These are phyloP conservation scores for Lophochroa leadbeateri DNA, from an alignment of 2,113 vertebrate species.

Conservation along the genomic window DNA sequence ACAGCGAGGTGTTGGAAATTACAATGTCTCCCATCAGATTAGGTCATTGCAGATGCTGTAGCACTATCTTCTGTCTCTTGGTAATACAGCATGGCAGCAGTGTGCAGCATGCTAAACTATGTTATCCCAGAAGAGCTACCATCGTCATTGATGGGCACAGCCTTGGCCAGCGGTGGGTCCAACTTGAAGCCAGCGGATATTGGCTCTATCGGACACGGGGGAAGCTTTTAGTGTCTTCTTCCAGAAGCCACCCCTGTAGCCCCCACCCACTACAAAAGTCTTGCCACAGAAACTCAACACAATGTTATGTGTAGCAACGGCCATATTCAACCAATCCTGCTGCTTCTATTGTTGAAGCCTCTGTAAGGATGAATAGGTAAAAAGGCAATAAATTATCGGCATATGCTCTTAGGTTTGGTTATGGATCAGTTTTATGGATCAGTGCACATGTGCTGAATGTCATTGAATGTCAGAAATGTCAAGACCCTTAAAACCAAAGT, in stretches of 20 bases:
- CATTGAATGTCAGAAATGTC: not conserved
- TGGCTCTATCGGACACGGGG: rapidly evolving
- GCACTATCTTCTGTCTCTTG: rapidly evolving
- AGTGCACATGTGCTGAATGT: not conserved
- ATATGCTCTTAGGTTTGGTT: not conserved
- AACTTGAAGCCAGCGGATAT: not conserved
- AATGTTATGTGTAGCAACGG: not conserved
- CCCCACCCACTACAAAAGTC: not conserved
- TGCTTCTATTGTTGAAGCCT: not conserved
- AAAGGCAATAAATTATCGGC: not conserved
- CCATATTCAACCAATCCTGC: not conserved
- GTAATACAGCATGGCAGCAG: rapidly evolving
- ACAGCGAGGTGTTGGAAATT: not conserved
- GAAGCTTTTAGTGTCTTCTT: not conserved
- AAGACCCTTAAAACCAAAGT: not conserved
- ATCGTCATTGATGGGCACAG: not conserved
- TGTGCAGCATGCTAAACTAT: not conserved
- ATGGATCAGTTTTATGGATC: not conserved
- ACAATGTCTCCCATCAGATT: rapidly evolving
- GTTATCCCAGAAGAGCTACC: not conserved
- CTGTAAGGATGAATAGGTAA: not conserved
- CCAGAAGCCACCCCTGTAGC: not conserved
- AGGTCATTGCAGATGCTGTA: not conserved
- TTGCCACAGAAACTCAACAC: not conserved
- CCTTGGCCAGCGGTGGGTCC: not conserved